Evolutionary conservation across 2,888 invertebrate species (phyloP).

Genomic region (Selenia dentaria): DNA sequence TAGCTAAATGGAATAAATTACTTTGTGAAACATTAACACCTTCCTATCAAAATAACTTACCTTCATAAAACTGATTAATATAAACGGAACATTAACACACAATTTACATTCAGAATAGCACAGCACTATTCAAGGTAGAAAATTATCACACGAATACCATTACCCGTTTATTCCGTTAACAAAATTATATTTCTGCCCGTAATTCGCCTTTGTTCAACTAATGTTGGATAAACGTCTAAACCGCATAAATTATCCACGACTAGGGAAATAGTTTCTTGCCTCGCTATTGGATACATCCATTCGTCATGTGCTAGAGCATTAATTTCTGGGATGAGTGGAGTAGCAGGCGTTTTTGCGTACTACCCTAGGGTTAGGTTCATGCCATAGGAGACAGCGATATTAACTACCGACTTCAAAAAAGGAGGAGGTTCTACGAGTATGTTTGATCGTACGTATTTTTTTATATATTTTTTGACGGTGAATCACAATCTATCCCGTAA

Average conservation of each 20-base stretch:
- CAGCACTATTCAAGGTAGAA: no score
- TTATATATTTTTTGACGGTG: no score
- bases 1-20: no score
- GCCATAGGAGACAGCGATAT: slow-evolving; percentile 1
- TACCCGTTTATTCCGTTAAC: slow-evolving; percentile 8
- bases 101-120: no score
- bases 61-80: no score
- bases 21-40: no score
- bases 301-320: slow-evolving; percentile 46
- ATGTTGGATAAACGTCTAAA: slow-evolving; percentile 31
- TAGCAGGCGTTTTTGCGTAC: slow-evolving; percentile 42
- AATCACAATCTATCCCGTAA: no score
- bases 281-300: slow-evolving; percentile 39
- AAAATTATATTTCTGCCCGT: slow-evolving; percentile 5
- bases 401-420: no score
- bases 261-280: slow-evolving; percentile 33
- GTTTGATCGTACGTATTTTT: no score
- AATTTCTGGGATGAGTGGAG: slow-evolving; percentile 44
- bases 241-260: slow-evolving; percentile 26
- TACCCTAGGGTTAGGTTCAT: slow-evolving; percentile 11
- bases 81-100: no score
- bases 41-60: not conserved
- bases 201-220: slow-evolving; percentile 27
- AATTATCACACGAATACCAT: not conserved
- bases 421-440: no score